Percentiles rank a stretch among this genome's conserved stretches.
Conservation (phyloP, 92 coral and sea anemone species). For the Zoanthus sociatus region DNA sequence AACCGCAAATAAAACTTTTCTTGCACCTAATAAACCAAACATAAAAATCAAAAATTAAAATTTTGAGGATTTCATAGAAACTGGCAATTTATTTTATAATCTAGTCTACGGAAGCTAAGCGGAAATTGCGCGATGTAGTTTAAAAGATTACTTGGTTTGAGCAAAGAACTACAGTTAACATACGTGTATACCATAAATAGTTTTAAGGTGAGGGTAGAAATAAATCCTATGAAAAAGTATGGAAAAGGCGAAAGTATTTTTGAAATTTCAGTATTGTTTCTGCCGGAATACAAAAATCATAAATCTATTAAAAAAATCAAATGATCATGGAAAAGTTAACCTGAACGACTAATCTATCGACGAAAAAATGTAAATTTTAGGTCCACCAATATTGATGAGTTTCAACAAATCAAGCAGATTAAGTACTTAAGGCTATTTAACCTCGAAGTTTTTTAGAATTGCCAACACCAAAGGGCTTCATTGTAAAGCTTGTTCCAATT, state of each 20-base stretch:
- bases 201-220: neutral
- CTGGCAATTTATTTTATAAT: too few relatives aligned
- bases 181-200: neutral
- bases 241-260: constrained; percentile 28
- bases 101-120: neutral
- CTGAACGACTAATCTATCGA: neutral
- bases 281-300: neutral
- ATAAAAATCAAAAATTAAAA: too few relatives aligned
- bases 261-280: neutral
- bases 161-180: neutral
- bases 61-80: too few relatives aligned
- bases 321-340: neutral
- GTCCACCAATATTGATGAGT: neutral
- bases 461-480: neutral
- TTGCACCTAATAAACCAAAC: too few relatives aligned
- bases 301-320: neutral
- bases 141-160: neutral
- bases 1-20: too few relatives aligned
- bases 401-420: neutral
- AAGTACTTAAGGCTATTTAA: neutral
- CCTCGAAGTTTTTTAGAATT: neutral
- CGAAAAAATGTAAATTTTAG: neutral
- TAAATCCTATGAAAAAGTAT: neutral
- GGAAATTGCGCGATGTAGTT: neutral
- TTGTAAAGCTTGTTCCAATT: neutral